Evolutionary conservation across 2,888 invertebrate genomes (phyloP), one percentile per base, ranked within the genome.

Genomic region (Dryobota labecula): DNA sequence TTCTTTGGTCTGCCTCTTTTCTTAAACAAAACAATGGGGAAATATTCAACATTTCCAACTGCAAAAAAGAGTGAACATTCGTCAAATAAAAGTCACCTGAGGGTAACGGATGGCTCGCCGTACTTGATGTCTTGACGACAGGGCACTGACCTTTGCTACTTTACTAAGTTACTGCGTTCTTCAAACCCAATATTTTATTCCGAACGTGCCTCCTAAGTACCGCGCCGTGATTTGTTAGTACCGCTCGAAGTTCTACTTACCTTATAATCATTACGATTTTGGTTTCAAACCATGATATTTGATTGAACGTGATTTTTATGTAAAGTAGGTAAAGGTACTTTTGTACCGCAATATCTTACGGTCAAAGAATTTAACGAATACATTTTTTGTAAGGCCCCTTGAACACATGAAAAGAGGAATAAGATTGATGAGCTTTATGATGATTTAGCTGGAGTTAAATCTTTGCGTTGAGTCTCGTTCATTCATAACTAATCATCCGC

Each of bases 111-210:
- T 78, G 71, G 68, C 70, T 73, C 51, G 41, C 56, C 43, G 61
- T 53, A 70, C 66, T 64, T 57, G 60, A 65, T 56, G 70, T 70
- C 70, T 71, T 60, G 68, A 68, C 60, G 75, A 78, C 78, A 83
- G 78, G 81, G 62, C 77, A 76, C 41, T 73, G 77, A 82, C 83
- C 70, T 66, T 64, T 41, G 49, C 57, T 57, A 67, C 80, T 58
- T 68, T 53, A 69, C 70, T 60, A n/a, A n/a, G n/a, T n/a, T n/a
- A 70, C 65, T 63, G 63, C 47, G 65, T 27, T 79, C 64, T 73
- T 68, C 70, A 75, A 74, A 70, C 66, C 69, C 71, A 77, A 75
- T 83, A 77, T 75, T 75, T 83, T 83, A 84, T 85, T 78, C 82
- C 41, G 72, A 60, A 66, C 78, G 82, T 75, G 76, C 70, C 68